A percentile compares a stretch with the other conserved stretches of the same genome.
Evolutionary conservation across 1,140 invertebrate genomes (phyloP).

Genomic region (Metopolophium dirhodum): DNA sequence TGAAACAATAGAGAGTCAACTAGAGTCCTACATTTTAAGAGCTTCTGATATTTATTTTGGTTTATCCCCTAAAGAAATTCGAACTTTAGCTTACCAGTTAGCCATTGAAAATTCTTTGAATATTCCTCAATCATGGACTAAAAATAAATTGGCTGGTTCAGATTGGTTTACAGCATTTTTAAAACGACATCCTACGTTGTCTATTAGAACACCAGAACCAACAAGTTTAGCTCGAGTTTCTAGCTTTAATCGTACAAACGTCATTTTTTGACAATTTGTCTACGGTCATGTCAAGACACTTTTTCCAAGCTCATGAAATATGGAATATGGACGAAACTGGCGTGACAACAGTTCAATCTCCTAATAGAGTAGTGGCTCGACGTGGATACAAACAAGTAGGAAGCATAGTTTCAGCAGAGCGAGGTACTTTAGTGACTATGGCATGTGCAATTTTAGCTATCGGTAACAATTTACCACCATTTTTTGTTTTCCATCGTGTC

Average conservation of each 20-base stretch:
- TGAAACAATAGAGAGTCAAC: conserved; percentile 18
- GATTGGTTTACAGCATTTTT: conserved; percentile 62
- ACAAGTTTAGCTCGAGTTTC: conserved; percentile 62
- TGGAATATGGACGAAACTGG: conserved; percentile 61
- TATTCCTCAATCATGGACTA: conserved; percentile 61
- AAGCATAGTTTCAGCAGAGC: conserved; percentile 61
- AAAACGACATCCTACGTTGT: conserved; percentile 62
- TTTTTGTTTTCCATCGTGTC: conserved; percentile 62
- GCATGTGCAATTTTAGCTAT: conserved; percentile 60
- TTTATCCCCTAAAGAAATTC: conserved; percentile 55
- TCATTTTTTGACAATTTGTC: conserved; percentile 61
- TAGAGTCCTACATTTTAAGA: conserved; percentile 29
- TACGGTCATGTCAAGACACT: conserved; percentile 56
- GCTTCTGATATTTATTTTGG: conserved; percentile 59
- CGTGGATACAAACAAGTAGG: conserved; percentile 63
- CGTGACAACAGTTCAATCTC: conserved; percentile 62
- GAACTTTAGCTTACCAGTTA: conserved; percentile 60
- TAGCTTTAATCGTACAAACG: conserved; percentile 61
- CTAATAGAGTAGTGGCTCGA: conserved; percentile 61
- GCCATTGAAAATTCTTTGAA: conserved; percentile 59
- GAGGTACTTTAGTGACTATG: conserved; percentile 62
- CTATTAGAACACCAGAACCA: conserved; percentile 62
- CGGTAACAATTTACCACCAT: conserved; percentile 62
- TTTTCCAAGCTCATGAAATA: conserved; percentile 60
- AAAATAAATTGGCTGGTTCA: conserved; percentile 61